Evolutionary conservation across 2,113 vertebrate genomes (phyloP), one percentile per base, ranked within the genome.

Genomic region (Podocnemis expansa): DNA sequence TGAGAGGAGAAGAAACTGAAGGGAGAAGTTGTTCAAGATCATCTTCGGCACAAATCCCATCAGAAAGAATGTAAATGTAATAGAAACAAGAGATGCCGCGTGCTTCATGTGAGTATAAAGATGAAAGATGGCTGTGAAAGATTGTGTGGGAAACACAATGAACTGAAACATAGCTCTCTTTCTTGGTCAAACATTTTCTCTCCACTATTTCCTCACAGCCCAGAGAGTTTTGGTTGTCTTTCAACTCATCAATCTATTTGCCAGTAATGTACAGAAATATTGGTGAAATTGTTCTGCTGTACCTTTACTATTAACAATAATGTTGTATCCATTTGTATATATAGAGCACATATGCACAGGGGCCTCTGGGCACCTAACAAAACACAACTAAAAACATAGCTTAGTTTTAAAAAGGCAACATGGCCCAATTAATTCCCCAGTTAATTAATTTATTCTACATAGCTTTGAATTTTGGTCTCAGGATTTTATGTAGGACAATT

Each of bases 371-470:
- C 85, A 90, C 73, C 81, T 94, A 97, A 96, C 95, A 97, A 97
- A 97, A 94, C 97, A 97, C 94, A 94, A 97, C 91, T 95, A 96
- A 95, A 86, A 96, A 97, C 90, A 93, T 89, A 95, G 85, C 92
- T 96, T 89, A 56, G 70, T 94, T 95, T 97, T 96, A 97, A 96
- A 96, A 97, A 97, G 89, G 94, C 89, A 97, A 96, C 96, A 91
- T 95, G 96, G 91, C 96, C 97, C 96, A 97, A 97, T 97, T 97
- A 97, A 97, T 97, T 97, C 91, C 96, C 96, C 93, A 97, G 97
- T 97, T 97, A 97, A 97, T 97, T 97, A 97, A 97, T 97, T 97
- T 96, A 97, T 97, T 97, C 96, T 95, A 94, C 93, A 94, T 96
- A 12, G 17, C 85, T 97, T 96, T 97, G 96, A 97, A 96, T 97